Percentiles rank a stretch among this genome's conserved stretches.
phyloP scores from a whole-genome alignment of 2,888 invertebrate species.

The Coremacera marginata region DNA sequence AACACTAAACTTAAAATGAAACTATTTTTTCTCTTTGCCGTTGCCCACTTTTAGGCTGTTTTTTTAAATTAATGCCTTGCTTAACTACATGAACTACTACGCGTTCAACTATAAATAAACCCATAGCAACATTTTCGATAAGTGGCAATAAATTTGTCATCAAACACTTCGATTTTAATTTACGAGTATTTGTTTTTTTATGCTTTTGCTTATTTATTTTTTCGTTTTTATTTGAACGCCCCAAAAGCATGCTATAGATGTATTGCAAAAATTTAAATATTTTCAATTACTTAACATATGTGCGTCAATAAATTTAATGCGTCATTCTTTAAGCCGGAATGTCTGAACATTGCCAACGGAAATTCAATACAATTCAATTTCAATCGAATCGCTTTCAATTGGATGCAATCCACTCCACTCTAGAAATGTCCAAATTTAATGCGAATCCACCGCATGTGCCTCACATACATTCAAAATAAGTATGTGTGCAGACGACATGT shows the following conservation, averaged over 20 bases:
- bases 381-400: conserved; percentile 12
- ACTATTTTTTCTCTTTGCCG: too few species aligned
- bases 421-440: background rate
- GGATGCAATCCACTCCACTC: conserved; percentile 1
- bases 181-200: background rate
- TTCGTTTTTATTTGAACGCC: background rate
- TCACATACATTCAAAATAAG: background rate
- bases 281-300: conserved; percentile 41
- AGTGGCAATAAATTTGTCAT: conserved; percentile 13
- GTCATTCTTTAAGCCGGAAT: background rate
- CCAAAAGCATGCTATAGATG: conserved; percentile 3
- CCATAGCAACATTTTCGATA: background rate
- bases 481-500: background rate
- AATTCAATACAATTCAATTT: conserved; percentile 28
- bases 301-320: background rate
- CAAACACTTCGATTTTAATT: background rate
- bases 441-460: background rate
- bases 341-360: conserved; percentile 9
- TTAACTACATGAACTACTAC: too few species aligned
- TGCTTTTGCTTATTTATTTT: background rate
- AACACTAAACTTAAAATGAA: too few species aligned
- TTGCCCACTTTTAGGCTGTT: too few species aligned
- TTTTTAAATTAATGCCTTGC: too few species aligned
- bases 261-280: conserved; percentile 29
- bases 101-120: too few species aligned